phyloP scores from a whole-genome alignment of 2,797 vertebrate genomes.

The Gouania willdenowi region DNA sequence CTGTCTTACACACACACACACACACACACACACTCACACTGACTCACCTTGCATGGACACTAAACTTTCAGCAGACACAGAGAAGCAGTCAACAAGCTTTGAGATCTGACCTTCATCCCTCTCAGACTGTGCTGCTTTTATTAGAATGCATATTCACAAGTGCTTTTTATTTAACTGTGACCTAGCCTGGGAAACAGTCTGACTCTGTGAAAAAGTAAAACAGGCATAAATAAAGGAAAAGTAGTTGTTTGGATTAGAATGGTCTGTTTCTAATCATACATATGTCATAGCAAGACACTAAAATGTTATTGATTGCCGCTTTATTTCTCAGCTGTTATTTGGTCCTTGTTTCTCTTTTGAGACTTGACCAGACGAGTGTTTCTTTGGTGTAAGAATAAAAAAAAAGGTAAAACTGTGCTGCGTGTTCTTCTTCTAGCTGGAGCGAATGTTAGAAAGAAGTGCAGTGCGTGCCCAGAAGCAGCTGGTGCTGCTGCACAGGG shows the following conservation, averaged over 20 bases:
- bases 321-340: no score
- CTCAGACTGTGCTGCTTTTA: not conserved
- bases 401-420: conserved; percentile 30
- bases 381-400: no score
- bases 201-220: no score
- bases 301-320: no score
- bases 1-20: conserved; percentile 41
- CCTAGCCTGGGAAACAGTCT: no score
- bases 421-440: conserved; percentile 73
- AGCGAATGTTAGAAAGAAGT: conserved; percentile 90
- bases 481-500: conserved; percentile 85
- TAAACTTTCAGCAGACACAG: conserved; percentile 8
- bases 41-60: conserved; percentile 7
- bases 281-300: no score
- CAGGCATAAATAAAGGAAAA: no score
- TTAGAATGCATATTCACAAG: no score
- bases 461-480: conserved; percentile 94
- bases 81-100: not conserved
- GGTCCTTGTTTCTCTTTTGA: no score
- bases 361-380: no score
- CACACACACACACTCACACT: conserved; percentile 1
- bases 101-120: conserved; percentile 6
- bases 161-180: conserved; percentile 11
- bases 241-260: no score
- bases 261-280: no score